These are phyloP conservation scores for Acanthaster planci DNA, from an alignment of 35 echinoderm and acorn worm genomes.

Conservation along the genomic window DNA sequence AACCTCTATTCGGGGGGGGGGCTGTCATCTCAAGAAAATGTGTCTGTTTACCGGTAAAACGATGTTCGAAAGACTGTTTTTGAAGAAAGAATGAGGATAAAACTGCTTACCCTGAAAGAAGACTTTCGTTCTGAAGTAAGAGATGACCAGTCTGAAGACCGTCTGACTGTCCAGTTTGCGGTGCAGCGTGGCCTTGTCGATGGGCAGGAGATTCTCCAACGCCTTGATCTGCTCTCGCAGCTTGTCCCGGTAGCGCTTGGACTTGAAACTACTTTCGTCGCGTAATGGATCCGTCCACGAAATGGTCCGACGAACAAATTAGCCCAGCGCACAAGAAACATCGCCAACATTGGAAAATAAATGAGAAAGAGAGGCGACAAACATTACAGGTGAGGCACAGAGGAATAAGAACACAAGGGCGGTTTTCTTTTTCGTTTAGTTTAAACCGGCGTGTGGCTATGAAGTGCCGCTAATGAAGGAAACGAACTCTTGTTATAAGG, in stretches of 20 bases:
- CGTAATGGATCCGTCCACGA: slow-evolving; percentile 30
- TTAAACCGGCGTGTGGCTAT: not conserved
- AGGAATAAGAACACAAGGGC: not conserved
- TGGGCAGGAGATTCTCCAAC: slow-evolving; percentile 86
- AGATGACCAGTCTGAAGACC: slow-evolving; percentile 93
- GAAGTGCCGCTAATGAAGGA: slow-evolving; percentile 27
- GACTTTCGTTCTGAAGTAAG: slow-evolving; percentile 91
- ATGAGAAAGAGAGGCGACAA: slow-evolving; percentile 23
- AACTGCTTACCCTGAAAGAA: slow-evolving; percentile 84
- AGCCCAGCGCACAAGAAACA: not conserved
- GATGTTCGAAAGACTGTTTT: too few species aligned
- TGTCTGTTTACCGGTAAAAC: too few species aligned
- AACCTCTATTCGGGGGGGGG: too few species aligned
- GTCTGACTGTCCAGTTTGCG: slow-evolving; percentile 99
- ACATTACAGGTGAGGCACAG: slow-evolving; percentile 12
- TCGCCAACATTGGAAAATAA: not conserved
- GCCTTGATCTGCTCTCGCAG: slow-evolving; percentile 96
- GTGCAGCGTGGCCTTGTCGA: slow-evolving; percentile 93
- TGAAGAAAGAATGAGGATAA: too few species aligned
- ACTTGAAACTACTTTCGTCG: slow-evolving; percentile 84
- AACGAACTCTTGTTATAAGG: slow-evolving; percentile 14
- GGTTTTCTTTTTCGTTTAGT: not conserved
- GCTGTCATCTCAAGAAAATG: too few species aligned
- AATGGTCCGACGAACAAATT: not conserved
- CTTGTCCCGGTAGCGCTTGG: slow-evolving; percentile 97